phyloP scores from a whole-genome alignment of 2,797 vertebrate species.

The Todus mexicanus region DNA sequence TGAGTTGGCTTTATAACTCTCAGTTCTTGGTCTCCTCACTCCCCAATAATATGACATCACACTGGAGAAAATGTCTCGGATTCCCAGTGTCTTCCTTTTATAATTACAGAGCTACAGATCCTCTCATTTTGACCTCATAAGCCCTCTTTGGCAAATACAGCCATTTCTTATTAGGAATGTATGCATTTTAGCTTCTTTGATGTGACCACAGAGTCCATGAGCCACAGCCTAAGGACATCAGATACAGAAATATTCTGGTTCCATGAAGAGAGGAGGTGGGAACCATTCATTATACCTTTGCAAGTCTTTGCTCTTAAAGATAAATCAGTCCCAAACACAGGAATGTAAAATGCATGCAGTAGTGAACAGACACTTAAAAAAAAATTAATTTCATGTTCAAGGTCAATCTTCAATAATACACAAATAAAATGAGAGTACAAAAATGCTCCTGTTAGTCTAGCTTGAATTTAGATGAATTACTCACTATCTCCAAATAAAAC shows the following conservation, averaged over 20 bases:
- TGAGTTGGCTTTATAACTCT: background rate
- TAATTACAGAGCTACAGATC: background rate
- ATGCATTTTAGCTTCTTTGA: background rate
- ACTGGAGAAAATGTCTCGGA: background rate
- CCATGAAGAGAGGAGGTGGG: background rate
- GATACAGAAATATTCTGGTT: background rate
- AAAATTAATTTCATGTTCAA: background rate
- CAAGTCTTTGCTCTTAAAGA: background rate
- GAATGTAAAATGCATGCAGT: background rate
- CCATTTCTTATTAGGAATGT: background rate
- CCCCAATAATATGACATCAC: background rate
- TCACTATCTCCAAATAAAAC: background rate
- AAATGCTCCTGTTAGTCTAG: background rate
- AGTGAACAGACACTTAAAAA: background rate
- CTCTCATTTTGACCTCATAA: background rate
- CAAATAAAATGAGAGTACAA: slow-evolving; percentile 10
- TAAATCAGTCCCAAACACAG: background rate
- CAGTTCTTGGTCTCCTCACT: background rate
- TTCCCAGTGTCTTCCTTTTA: background rate
- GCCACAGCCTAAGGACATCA: background rate
- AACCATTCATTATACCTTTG: background rate
- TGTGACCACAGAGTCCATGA: background rate
- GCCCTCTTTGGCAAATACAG: background rate
- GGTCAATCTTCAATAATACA: background rate
- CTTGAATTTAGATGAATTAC: background rate